A percentile compares a stretch with the other conserved stretches of the same genome.
phyloP scores from a whole-genome alignment of 2,113 vertebrate species.

The Cairina moschata region DNA sequence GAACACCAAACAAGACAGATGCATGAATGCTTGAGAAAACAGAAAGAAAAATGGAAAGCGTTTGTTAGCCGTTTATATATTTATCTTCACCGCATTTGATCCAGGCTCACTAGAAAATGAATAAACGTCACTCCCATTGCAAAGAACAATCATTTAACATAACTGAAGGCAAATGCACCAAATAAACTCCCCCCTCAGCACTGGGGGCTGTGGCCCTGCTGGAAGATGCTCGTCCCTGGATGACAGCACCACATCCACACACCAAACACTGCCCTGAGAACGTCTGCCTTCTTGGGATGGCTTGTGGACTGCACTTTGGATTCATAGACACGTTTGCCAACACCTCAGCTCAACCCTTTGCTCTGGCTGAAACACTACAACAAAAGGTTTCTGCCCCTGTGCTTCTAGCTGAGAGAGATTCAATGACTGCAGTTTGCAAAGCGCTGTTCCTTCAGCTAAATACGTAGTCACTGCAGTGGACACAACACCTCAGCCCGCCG shows the following conservation, averaged over 20 bases:
- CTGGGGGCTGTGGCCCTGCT: no score
- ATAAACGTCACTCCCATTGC: neutral
- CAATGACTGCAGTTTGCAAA: neutral
- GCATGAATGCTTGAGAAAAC: neutral
- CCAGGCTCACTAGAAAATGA: neutral
- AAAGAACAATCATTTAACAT: neutral
- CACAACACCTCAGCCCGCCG: neutral
- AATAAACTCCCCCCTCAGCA: no score
- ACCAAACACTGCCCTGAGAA: fast-evolving
- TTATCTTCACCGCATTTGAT: neutral
- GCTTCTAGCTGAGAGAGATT: neutral
- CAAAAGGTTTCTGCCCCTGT: neutral
- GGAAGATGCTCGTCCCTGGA: neutral
- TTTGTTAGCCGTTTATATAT: neutral
- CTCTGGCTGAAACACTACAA: neutral
- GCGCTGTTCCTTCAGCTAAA: fast-evolving
- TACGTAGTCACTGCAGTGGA: neutral
- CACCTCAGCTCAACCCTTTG: neutral
- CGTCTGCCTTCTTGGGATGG: fast-evolving
- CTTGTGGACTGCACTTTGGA: fast-evolving
- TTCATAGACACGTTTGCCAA: neutral
- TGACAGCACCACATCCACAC: fast-evolving
- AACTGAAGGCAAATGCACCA: neutral
- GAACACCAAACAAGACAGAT: neutral
- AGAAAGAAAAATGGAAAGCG: neutral